Conservation (phyloP, 2,797 vertebrate species). For the Sitta carolinensis region DNA sequence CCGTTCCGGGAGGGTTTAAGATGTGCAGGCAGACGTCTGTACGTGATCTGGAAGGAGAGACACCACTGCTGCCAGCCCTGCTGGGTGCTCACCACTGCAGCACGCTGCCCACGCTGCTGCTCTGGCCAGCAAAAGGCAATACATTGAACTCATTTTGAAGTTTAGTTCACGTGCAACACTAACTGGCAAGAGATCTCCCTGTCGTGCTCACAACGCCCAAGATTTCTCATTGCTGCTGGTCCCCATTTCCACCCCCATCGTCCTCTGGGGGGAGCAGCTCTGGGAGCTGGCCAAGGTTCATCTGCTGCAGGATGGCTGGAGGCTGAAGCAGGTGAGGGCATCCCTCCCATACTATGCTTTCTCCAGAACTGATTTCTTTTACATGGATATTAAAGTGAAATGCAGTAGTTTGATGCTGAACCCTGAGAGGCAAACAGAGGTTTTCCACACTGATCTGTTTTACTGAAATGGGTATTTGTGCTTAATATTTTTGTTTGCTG, state of each 20-base stretch:
- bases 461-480: not conserved
- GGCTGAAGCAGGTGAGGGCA: not conserved
- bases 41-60: not conserved
- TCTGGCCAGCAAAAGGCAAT: not conserved
- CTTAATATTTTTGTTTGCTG: conserved; percentile 32
- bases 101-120: fast-evolving
- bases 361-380: not conserved
- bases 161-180: not conserved
- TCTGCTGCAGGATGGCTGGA: not conserved
- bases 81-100: fast-evolving
- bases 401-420: not conserved
- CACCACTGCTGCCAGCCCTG: fast-evolving
- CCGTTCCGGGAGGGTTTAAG: not conserved
- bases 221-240: not conserved
- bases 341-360: fast-evolving
- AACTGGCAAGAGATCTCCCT: not conserved
- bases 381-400: not conserved
- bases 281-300: not conserved
- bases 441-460: not conserved
- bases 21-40: fast-evolving
- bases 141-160: not conserved
- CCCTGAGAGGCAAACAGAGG: not conserved
- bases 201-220: not conserved
- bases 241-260: not conserved
- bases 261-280: not conserved